phyloP scores from a whole-genome alignment of 2,888 invertebrate genomes.

The Chloromyia formosa region DNA sequence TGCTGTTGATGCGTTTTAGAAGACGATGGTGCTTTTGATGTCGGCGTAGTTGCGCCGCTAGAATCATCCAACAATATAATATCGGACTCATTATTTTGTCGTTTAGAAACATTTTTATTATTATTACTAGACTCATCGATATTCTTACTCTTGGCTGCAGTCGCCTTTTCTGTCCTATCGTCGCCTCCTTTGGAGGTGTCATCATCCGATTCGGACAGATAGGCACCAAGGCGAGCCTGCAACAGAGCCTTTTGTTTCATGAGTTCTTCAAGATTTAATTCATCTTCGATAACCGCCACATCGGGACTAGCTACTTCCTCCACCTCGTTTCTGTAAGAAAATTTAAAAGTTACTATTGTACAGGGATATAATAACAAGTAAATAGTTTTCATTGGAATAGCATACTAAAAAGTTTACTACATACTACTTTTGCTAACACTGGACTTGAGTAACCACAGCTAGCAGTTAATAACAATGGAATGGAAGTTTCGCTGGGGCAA shows the following conservation, averaged over 20 bases:
- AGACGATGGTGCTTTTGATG: slow-evolving; percentile 47
- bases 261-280: slow-evolving; percentile 85
- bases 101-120: slow-evolving; percentile 58
- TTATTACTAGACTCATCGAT: slow-evolving; percentile 54
- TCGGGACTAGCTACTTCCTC: slow-evolving; percentile 77
- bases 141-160: slow-evolving; percentile 49
- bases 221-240: slow-evolving; percentile 81
- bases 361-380: too few species aligned
- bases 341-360: neutral
- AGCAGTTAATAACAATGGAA: too few species aligned
- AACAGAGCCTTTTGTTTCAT: slow-evolving; percentile 88
- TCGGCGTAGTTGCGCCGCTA: slow-evolving; percentile 68
- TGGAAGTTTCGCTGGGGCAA: too few species aligned
- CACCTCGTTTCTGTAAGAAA: slow-evolving; percentile 58
- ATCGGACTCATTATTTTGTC: slow-evolving; percentile 64
- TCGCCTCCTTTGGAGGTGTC: slow-evolving; percentile 61
- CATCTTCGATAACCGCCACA: slow-evolving; percentile 81
- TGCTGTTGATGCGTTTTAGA: slow-evolving; percentile 49
- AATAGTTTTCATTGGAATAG: too few species aligned
- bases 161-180: slow-evolving; percentile 52
- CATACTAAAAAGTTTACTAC: too few species aligned
- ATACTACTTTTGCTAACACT: too few species aligned
- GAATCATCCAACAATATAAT: slow-evolving; percentile 74
- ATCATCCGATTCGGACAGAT: slow-evolving; percentile 74
- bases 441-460: too few species aligned